Percentiles rank a stretch among this genome's conserved stretches.
Evolutionary conservation across 2,113 vertebrate genomes (phyloP).

Genomic region (Elgaria multicarinata): DNA sequence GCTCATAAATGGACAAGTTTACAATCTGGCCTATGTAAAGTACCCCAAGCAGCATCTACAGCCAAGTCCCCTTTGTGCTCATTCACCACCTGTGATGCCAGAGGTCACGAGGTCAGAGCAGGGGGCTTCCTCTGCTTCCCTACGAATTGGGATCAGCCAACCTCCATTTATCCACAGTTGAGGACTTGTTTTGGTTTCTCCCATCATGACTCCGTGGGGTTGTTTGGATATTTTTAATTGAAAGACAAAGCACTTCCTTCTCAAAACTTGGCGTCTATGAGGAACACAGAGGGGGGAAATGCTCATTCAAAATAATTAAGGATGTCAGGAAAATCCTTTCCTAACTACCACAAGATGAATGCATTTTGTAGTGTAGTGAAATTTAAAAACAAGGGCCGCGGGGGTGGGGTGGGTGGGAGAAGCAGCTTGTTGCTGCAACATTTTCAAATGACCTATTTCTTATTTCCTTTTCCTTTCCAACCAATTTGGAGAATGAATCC

Average conservation of each 20-base stretch:
- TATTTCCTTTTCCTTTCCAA: constrained; percentile 41
- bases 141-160: constrained; percentile 54
- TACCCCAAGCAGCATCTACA: constrained; percentile 68
- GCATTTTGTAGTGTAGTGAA: constrained; percentile 57
- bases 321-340: constrained; percentile 74
- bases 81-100: constrained; percentile 76
- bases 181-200: constrained; percentile 73
- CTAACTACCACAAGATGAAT: constrained; percentile 44
- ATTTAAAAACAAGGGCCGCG: constrained; percentile 73
- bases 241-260: constrained; percentile 76
- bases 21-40: constrained; percentile 66
- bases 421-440: constrained; percentile 62
- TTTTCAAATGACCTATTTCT: constrained; percentile 70
- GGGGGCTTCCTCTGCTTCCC: constrained; percentile 62
- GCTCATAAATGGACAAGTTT: constrained; percentile 76
- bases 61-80: constrained; percentile 70
- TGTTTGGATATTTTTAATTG: constrained; percentile 73
- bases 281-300: constrained; percentile 63
- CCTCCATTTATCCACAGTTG: constrained; percentile 69
- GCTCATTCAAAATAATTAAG: constrained; percentile 74
- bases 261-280: constrained; percentile 65
- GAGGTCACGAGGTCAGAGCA: constrained; percentile 65
- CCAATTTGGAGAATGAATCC: constrained; percentile 43
- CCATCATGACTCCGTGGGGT: constrained; percentile 70
- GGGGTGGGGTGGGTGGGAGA: too few species aligned